Conservation (phyloP, 2,888 invertebrate genomes). For the Heliconius erato region DNA sequence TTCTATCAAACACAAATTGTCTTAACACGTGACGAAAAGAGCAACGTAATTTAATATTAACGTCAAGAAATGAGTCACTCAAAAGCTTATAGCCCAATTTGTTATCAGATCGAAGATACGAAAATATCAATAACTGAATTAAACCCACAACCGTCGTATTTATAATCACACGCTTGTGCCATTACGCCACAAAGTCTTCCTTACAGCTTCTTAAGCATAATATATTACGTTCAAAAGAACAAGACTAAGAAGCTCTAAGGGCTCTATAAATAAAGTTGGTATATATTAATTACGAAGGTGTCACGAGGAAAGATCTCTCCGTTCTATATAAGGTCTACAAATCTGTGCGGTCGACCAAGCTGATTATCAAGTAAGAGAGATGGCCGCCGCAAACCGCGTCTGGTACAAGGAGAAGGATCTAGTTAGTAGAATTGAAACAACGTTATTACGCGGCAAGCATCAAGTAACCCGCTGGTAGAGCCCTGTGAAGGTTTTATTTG, state of each 20-base stretch:
- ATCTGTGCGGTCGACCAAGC: conserved; percentile 51
- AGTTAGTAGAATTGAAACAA: conserved; percentile 51
- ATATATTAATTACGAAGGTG: conserved; percentile 61
- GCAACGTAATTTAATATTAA: neutral
- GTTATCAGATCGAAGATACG: too few species aligned
- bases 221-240: neutral
- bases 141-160: too few species aligned
- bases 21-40: neutral
- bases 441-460: conserved; percentile 40
- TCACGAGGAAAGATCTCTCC: conserved; percentile 61
- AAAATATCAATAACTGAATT: too few species aligned
- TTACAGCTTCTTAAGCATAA: too few species aligned
- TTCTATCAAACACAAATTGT: neutral
- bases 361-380: conserved; percentile 39
- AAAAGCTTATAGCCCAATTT: too few species aligned
- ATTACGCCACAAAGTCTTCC: too few species aligned
- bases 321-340: conserved; percentile 42
- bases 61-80: too few species aligned
- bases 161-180: too few species aligned
- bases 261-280: conserved; percentile 30
- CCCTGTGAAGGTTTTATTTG: neutral
- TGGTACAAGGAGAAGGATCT: conserved; percentile 19
- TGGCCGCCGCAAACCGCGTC: conserved; percentile 45
- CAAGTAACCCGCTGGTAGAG: conserved; percentile 19
- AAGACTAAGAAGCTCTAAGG: neutral